These are phyloP conservation scores for Leptura quadrifasciata DNA, from an alignment of 2,888 invertebrate species.

Conservation along the genomic window DNA sequence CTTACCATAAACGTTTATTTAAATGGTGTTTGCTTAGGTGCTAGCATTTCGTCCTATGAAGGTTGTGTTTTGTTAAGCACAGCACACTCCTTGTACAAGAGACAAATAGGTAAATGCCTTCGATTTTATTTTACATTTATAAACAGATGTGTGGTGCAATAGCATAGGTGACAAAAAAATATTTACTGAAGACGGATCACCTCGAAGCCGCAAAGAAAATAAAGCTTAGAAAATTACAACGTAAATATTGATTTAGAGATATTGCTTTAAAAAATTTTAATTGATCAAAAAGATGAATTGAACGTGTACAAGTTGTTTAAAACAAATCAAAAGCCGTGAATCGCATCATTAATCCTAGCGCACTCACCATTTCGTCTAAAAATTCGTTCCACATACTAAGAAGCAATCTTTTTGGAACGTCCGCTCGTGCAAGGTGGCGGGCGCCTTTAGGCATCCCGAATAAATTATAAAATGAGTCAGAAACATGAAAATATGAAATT, in stretches of 20 bases:
- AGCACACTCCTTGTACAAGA: constrained; percentile 46
- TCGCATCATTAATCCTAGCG: too few species aligned
- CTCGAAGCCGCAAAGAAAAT: background rate
- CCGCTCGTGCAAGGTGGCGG: too few species aligned
- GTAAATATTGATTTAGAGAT: background rate
- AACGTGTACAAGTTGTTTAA: too few species aligned
- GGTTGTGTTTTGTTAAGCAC: constrained; percentile 57
- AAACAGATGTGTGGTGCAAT: constrained; percentile 27
- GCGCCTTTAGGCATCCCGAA: too few species aligned
- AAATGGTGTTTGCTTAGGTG: constrained; percentile 67
- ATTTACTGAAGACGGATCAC: background rate
- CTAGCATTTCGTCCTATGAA: constrained; percentile 63
- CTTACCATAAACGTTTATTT: constrained; percentile 68
- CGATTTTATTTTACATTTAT: constrained; percentile 26
- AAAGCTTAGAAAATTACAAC: background rate
- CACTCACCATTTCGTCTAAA: too few species aligned
- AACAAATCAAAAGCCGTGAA: too few species aligned
- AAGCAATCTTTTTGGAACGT: too few species aligned
- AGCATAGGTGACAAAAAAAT: constrained; percentile 12
- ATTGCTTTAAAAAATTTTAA: background rate
- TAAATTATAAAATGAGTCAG: too few species aligned
- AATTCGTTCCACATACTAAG: too few species aligned
- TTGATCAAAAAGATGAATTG: background rate
- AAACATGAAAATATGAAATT: too few species aligned
- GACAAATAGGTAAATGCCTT: constrained; percentile 39